Conservation (phyloP, 1,140 invertebrate species). For the Hydropsyche tenuis region DNA sequence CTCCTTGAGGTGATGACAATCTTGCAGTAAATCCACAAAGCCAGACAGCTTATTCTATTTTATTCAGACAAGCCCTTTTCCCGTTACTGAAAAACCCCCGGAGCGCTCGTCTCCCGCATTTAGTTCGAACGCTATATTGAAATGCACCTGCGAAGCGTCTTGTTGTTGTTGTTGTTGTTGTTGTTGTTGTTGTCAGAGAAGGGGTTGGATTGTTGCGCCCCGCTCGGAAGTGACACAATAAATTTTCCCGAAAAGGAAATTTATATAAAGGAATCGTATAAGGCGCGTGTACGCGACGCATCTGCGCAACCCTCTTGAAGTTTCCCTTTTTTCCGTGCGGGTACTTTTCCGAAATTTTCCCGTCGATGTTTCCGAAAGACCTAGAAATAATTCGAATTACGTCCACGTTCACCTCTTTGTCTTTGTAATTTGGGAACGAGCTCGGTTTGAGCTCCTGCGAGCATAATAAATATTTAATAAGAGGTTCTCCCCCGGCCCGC, state of each 20-base stretch:
- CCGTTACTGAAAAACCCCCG: neutral
- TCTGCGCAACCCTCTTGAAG: constrained; percentile 14
- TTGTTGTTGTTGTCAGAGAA: constrained; percentile 9
- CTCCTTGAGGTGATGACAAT: neutral
- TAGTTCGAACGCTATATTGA: constrained; percentile 14
- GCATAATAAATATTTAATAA: constrained; percentile 23
- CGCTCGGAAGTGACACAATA: constrained; percentile 8
- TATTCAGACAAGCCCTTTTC: neutral
- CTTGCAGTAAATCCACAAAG: constrained; percentile 18
- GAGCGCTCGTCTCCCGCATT: neutral
- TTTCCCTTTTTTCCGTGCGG: neutral
- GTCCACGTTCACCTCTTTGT: constrained; percentile 13
- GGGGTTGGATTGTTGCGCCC: neutral
- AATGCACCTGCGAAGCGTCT: constrained; percentile 18
- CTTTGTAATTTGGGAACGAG: constrained; percentile 10
- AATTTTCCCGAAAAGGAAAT: constrained; percentile 22
- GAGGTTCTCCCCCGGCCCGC: neutral
- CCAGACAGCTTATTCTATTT: constrained; percentile 24
- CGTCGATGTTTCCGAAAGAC: neutral
- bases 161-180: constrained; percentile 13
- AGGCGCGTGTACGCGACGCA: constrained; percentile 17
- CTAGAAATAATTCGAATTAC: constrained; percentile 10
- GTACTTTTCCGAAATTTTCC: constrained; percentile 2
- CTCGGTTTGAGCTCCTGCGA: constrained; percentile 12
- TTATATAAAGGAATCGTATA: neutral